Base-by-base conservation (phyloP, 2,888 invertebrate species). In the Tinea semifulvella region DNA sequence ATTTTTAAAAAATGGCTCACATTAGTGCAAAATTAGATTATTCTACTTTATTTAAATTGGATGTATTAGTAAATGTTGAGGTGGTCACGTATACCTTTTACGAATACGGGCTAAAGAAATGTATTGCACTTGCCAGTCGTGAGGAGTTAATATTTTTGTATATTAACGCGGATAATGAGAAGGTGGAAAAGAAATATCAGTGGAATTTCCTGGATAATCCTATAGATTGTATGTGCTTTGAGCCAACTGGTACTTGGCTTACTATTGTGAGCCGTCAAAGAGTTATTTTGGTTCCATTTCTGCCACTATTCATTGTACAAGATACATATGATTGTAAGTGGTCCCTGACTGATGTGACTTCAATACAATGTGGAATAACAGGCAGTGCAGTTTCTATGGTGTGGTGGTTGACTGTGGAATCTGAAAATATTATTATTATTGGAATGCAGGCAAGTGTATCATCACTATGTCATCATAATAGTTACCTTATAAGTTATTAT, bases 231-330 rank as follows among this genome's bases (percentile, higher is more conserved):
- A 79, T 93, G 64, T 92, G 92, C 65, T 94, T 94, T 68, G 92
- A 94, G 72, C 90, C 92, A 1, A 85, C 88, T 47, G 93, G 92
- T 45, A 87, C 88, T 31, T 91, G 91, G 91, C 73, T 91, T 18
- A 70, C 91, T 17, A 81, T 87, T 51, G 72, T 85, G 47, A 84
- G 85, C 68, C 83, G 82, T 60, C 72, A 72, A 50, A 79, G 77
- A 52, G 61, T 82, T 4, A 56, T 80, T 19, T 59, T 81, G n/a
- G 74, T 81, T n/a, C 82, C 82, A 16, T 81, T 76, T 56, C 58
- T 82, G 22, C 79, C 82, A 1, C 53, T 74, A 22, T 79, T 82
- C 51, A 68, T 67, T 28, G 75, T 80, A 14, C 72, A 76, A 53
- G 70, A 60, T 50, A 63, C 61, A 26, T 80, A 72, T 61, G 82